These are phyloP conservation scores for Emys orbicularis DNA, from an alignment of 2,797 vertebrate genomes.

Conservation along the genomic window DNA sequence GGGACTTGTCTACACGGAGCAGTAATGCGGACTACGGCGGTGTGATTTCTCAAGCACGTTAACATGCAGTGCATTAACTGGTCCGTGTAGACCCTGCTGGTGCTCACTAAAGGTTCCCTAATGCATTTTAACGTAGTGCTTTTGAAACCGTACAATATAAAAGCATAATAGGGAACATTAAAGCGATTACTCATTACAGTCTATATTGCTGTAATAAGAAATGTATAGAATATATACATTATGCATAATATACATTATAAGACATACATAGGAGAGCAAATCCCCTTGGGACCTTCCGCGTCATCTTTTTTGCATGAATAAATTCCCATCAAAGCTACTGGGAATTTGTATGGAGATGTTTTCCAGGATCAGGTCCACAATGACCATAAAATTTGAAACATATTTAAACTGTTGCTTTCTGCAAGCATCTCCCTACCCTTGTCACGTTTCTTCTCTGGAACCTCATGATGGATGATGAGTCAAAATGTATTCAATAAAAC, in stretches of 20 bases:
- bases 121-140: neutral
- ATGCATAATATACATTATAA: neutral
- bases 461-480: neutral
- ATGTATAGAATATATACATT: neutral
- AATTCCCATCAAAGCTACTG: neutral
- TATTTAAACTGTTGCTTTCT: neutral
- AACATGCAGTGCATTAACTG: neutral
- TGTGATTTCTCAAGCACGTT: neutral
- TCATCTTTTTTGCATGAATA: neutral
- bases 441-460: neutral
- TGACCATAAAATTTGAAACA: neutral
- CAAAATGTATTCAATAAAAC: slow-evolving; percentile 17
- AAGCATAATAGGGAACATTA: neutral
- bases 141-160: neutral
- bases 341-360: neutral
- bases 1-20: neutral
- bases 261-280: neutral
- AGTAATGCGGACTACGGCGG: neutral
- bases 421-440: neutral
- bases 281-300: neutral
- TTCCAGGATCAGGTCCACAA: neutral
- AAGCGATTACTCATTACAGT: neutral
- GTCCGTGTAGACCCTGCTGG: neutral
- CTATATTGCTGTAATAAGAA: neutral
- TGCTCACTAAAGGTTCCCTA: neutral